A percentile compares a stretch with the other conserved stretches of the same genome.
Conservation (phyloP, 2,888 invertebrate species). For the Elysia crispata region DNA sequence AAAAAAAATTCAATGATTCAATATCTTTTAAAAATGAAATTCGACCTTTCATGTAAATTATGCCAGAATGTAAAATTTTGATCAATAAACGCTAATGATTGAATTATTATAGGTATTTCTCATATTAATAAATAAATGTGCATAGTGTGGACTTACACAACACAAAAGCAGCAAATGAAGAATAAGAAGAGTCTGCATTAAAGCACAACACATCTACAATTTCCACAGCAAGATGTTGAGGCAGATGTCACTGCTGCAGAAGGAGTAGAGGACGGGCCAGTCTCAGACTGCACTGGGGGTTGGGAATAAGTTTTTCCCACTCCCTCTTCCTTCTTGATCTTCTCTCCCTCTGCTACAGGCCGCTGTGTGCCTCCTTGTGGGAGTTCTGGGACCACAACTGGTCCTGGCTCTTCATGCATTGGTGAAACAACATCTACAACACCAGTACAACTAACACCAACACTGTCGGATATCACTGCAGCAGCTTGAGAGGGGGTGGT, state of each 20-base stretch:
- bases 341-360: slow-evolving; percentile 11
- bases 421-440: slow-evolving; percentile 32
- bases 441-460: slow-evolving; percentile 36
- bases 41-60: too few relatives aligned
- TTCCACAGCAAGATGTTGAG: slow-evolving; percentile 33
- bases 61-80: too few relatives aligned
- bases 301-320: slow-evolving; percentile 7
- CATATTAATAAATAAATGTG: too few relatives aligned
- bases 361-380: slow-evolving; percentile 11
- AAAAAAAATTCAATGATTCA: too few relatives aligned
- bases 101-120: too few relatives aligned
- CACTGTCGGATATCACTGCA: slow-evolving; percentile 4
- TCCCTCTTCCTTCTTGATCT: neutral
- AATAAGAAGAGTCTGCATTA: slow-evolving; percentile 1
- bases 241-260: slow-evolving; percentile 12
- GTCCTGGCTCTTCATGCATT: neutral
- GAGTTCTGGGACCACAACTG: neutral
- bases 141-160: slow-evolving; percentile 36
- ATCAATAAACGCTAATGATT: too few relatives aligned
- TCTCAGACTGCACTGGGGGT: neutral
- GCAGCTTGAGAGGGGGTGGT: slow-evolving; percentile 7
- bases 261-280: neutral
- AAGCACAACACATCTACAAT: slow-evolving; percentile 49
- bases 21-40: too few relatives aligned
- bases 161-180: slow-evolving; percentile 39